Evolutionary conservation across 2,888 invertebrate genomes (phyloP), one percentile per base, ranked within the genome.

Genomic region (Lypha dubia): DNA sequence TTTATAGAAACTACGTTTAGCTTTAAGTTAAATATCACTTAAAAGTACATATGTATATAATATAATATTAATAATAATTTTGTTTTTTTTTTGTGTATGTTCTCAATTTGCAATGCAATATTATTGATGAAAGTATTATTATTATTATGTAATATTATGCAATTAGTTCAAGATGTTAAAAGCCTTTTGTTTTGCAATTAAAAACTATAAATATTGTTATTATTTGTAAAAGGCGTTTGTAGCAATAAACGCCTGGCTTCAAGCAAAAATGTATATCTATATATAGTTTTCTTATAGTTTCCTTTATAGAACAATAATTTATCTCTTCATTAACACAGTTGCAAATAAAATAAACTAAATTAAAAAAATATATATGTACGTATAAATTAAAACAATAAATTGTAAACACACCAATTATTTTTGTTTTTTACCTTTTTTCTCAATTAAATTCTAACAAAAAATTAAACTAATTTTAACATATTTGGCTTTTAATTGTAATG

Each of bases 11-110:
- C 82, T 85, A 85, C 70, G 71, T 79, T 79, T 83, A 85, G 83
- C 82, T 79, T 85, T 85, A 85, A 79, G 82, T 85, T 85, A 83
- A 82, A 79, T 83, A 85, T 85, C 83, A 85, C 85, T 82, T 85
- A 85, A 76, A 77, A 81, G 38, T 79, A 77, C 77, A 74, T n/a
- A n/a, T n/a, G n/a, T n/a, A n/a, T n/a, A n/a, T n/a, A 63, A 75
- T 77, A 46, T 68, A 74, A 68, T 84, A 71, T 35, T 75, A 67
- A 70, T 79, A 74, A 49, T 74, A 68, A 20, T 71, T 49, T 79
- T 65, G 63, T 84, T 79, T 71, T 60, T 38, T 67, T 70, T 11
- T 38, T 75, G 49, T 77, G 56, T 51, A 56, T 75, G 60, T 60
- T 35, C n/a, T 67, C 15, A 58, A 71, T 68, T 63, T 79, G 71